phyloP scores from a whole-genome alignment of 2,113 vertebrate species.

The Ptyas mucosa region DNA sequence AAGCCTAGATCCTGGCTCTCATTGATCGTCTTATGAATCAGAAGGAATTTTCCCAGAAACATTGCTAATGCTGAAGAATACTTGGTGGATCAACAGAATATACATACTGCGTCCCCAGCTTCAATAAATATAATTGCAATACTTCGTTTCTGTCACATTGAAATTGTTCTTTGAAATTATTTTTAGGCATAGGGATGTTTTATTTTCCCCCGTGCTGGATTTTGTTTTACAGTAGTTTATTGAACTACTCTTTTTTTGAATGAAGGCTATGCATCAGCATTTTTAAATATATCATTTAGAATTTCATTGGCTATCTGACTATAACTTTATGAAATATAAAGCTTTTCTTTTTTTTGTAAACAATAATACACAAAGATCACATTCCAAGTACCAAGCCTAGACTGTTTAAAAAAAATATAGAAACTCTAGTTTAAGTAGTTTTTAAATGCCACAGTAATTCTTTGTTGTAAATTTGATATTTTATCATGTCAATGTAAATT shows the following conservation, averaged over 20 bases:
- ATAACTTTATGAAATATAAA: constrained; percentile 51
- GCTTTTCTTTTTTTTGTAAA: constrained; percentile 36
- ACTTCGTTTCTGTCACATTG: constrained; percentile 22
- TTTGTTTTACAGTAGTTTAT: constrained; percentile 35
- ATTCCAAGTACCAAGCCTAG: constrained; percentile 62
- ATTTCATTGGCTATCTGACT: constrained; percentile 28
- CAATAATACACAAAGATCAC: constrained; percentile 47
- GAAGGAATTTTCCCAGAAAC: constrained; percentile 59
- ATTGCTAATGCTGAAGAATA: constrained; percentile 82
- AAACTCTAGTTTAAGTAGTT: constrained; percentile 49
- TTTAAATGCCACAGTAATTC: constrained; percentile 52
- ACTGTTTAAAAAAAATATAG: constrained; percentile 56
- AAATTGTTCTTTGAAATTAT: constrained; percentile 25
- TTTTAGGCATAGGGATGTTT: constrained; percentile 39
- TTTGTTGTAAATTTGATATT: constrained; percentile 62
- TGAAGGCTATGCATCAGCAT: constrained; percentile 46
- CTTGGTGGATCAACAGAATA: constrained; percentile 82
- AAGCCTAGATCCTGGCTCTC: constrained; percentile 34
- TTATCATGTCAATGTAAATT: constrained; percentile 71
- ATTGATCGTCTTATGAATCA: constrained; percentile 61
- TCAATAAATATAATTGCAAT: not conserved
- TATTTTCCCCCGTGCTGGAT: constrained; percentile 46
- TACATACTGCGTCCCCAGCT: constrained; percentile 4
- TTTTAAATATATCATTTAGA: constrained; percentile 39
- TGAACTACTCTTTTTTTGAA: constrained; percentile 34